Conservation (phyloP, 2,113 vertebrate genomes). For the Benitochromis conjunctus region DNA sequence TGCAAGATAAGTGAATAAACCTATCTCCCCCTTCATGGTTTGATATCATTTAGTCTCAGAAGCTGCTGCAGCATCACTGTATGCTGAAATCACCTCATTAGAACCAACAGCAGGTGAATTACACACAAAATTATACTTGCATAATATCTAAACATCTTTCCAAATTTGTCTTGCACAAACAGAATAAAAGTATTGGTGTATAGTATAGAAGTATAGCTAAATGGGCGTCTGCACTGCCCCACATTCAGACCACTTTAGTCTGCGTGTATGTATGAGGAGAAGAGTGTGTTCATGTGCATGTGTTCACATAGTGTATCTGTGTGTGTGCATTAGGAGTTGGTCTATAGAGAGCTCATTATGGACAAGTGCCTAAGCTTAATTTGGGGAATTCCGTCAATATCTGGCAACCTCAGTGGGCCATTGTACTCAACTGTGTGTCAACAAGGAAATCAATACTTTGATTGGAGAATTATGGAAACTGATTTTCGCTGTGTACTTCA, state of each 20-base stretch:
- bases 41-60: background rate
- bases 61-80: background rate
- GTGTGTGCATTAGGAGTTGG: background rate
- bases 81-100: slow-evolving; percentile 1
- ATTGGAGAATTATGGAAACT: slow-evolving; percentile 56
- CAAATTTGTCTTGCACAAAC: background rate
- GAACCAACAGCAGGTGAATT: background rate
- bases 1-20: background rate
- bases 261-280: background rate
- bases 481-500: slow-evolving; percentile 33
- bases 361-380: slow-evolving; percentile 15
- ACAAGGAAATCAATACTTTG: slow-evolving; percentile 47
- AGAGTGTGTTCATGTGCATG: background rate
- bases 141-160: background rate
- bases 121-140: background rate
- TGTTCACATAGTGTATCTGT: background rate
- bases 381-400: slow-evolving; percentile 36
- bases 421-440: slow-evolving; percentile 33
- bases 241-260: background rate
- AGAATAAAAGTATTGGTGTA: background rate
- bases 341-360: slow-evolving; percentile 37
- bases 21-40: background rate
- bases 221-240: background rate
- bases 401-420: slow-evolving; percentile 25
- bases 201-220: background rate